Evolutionary conservation across 2,797 vertebrate genomes (phyloP), one percentile per base, ranked within the genome.

Genomic region (Botia almorhae): DNA sequence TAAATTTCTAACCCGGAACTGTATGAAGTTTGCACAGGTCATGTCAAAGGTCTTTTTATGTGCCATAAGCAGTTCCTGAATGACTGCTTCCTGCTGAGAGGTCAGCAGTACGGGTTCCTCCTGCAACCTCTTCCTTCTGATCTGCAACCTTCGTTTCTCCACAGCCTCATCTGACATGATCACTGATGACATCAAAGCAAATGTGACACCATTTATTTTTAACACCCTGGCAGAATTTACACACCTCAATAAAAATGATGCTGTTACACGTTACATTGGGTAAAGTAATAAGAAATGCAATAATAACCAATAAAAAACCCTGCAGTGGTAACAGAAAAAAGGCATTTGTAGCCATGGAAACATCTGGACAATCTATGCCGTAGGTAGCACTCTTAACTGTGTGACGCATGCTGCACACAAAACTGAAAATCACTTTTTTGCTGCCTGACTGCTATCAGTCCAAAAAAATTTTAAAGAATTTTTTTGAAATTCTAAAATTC

Each of bases 111-210:
- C 14, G 0, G 87, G 74, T 2, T 81, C 39, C 0, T 81, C 69
- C 0, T 63, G 70, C 76, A 78, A 83, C 84, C 85, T 94, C 64
- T 90, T 94, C 83, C 69, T 91, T 84, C 86, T 92, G 82, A 95
- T 94, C 36, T 90, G 83, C 69, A 86, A 89, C 50, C 94, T 90
- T 29, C 94, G 88, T 88, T 93, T 87, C 80, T 92, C 78, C 60
- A 96, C 93, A 0, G 92, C 92, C 16, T 91, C 83, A 1, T 95
- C 94, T 0, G 95, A 94, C 95, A 96, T 96, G 87, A 96, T 94
- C 92, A 96, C 95, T 96, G 23, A 67, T 3, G 7, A 60, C 19
- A 58, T 11, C 8, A 23, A 14, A 14, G 21, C 39, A 6, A 26
- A n/a, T 19, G 3, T 69, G 43, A 29, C 5, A n/a, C n/a, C 33